Evolutionary conservation across 1,140 invertebrate genomes (phyloP).

Genomic region (Tetraneura akinire): DNA sequence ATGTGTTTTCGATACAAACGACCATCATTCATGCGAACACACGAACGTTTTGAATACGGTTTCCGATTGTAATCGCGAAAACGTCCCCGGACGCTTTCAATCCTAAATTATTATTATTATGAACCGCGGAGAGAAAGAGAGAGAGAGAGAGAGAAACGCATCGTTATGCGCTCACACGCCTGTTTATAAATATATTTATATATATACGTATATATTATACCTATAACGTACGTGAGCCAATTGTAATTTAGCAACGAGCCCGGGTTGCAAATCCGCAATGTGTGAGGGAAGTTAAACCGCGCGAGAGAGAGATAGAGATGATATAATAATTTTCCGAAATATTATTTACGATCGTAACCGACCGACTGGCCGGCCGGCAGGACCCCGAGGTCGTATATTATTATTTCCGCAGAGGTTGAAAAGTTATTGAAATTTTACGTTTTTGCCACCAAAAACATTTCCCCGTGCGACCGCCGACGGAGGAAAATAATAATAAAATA

Average conservation of each 20-base stretch:
- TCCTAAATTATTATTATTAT: constrained; percentile 23
- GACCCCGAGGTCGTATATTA: constrained; percentile 40
- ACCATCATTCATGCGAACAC: constrained; percentile 30
- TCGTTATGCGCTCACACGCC: neutral
- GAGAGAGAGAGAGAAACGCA: no score
- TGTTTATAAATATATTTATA: neutral
- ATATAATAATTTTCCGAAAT: constrained; percentile 44
- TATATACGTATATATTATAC: neutral
- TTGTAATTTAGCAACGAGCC: constrained; percentile 30
- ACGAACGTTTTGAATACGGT: constrained; percentile 36
- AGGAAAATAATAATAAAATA: constrained; percentile 9
- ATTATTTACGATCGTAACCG: constrained; percentile 42
- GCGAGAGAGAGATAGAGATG: neutral
- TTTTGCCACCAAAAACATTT: constrained; percentile 32
- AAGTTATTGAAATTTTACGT: constrained; percentile 46
- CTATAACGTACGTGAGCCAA: constrained; percentile 11
- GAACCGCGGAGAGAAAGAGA: no score
- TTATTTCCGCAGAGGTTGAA: constrained; percentile 1
- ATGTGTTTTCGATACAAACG: constrained; percentile 30
- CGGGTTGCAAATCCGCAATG: neutral
- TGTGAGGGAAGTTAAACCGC: neutral
- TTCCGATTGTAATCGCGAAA: constrained; percentile 41
- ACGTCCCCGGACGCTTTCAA: neutral
- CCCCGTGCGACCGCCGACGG: neutral
- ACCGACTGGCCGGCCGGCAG: neutral